Evolutionary conservation across 2,113 vertebrate genomes (phyloP).

Genomic region (Saguinus imperator): DNA sequence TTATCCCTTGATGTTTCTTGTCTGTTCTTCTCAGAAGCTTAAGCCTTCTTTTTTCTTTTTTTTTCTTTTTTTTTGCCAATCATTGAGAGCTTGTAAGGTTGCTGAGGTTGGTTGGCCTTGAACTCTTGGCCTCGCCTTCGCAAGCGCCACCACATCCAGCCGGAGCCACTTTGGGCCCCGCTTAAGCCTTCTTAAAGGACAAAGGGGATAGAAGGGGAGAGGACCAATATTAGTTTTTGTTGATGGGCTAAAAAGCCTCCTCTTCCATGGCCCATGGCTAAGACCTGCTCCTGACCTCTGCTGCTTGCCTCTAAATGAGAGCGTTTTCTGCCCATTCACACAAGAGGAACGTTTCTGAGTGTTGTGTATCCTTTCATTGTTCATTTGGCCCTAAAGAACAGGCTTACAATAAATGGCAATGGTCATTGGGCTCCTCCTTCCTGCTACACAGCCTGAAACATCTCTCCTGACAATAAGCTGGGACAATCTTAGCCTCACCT

Average conservation of each 20-base stretch:
- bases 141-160: no score
- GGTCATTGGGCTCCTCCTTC: background rate
- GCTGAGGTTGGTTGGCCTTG: no score
- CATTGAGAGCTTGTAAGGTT: no score
- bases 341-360: background rate
- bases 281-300: slow-evolving; percentile 2
- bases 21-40: background rate
- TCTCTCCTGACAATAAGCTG: background rate
- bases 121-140: no score
- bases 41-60: background rate
- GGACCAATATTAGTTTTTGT: background rate
- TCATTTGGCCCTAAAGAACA: background rate
- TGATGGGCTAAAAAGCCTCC: background rate
- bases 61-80: no score
- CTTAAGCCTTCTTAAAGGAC: background rate
- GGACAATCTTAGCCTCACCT: background rate
- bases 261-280: background rate
- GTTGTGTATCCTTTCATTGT: background rate
- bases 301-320: background rate
- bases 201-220: background rate
- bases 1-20: slow-evolving; percentile 18
- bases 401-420: background rate
- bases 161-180: no score
- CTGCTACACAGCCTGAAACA: background rate
- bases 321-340: background rate